Conservation (phyloP, 2,888 invertebrate species). For the Amiota mariae region DNA sequence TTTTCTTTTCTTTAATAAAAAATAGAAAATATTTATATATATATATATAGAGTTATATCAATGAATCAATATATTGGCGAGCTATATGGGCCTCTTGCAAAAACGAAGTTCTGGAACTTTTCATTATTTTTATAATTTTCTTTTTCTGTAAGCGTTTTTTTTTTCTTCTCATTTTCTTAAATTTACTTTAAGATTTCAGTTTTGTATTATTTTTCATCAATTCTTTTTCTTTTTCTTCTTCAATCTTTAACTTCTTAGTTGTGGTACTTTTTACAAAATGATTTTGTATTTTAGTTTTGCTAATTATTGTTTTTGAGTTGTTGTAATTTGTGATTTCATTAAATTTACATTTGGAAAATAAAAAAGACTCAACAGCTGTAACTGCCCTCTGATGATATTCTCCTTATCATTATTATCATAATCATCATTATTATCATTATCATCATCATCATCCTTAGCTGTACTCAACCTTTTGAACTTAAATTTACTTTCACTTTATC, state of each 20-base stretch:
- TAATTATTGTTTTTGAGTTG: slow-evolving; percentile 57
- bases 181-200: slow-evolving; percentile 34
- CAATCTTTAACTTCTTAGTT: slow-evolving; percentile 46
- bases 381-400: not conserved
- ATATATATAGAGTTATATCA: slow-evolving; percentile 39
- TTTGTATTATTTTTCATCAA: slow-evolving; percentile 45
- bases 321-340: slow-evolving; percentile 37
- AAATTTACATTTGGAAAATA: slow-evolving; percentile 51
- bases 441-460: too few species aligned
- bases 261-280: slow-evolving; percentile 68
- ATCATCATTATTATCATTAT: too few species aligned
- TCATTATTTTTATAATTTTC: slow-evolving; percentile 54
- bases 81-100: slow-evolving; percentile 76
- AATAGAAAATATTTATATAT: slow-evolving; percentile 45
- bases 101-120: slow-evolving; percentile 74
- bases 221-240: slow-evolving; percentile 37
- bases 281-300: slow-evolving; percentile 50
- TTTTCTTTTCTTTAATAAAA: slow-evolving; percentile 38
- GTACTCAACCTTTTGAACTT: slow-evolving; percentile 45
- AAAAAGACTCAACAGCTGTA: slow-evolving; percentile 2
- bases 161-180: slow-evolving; percentile 29
- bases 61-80: slow-evolving; percentile 72
- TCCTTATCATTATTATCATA: too few species aligned
- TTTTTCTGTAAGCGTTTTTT: slow-evolving; percentile 42
- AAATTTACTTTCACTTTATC: slow-evolving; percentile 51